Evolutionary conservation across 1,140 invertebrate species (phyloP).

Genomic region (Homalodisca vitripennis): DNA sequence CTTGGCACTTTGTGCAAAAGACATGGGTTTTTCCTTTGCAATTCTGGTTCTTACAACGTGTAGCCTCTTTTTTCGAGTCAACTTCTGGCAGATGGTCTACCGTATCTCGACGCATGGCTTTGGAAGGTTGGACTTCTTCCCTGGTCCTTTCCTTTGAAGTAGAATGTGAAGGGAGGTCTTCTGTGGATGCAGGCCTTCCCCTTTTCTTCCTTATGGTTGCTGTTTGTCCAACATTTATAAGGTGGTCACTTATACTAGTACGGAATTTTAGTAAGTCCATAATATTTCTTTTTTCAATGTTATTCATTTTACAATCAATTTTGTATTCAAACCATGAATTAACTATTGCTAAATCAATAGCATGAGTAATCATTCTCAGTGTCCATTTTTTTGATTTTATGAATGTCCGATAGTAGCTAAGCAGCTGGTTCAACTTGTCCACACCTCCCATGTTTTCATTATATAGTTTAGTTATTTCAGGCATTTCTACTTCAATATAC

Average conservation of each 20-base stretch:
- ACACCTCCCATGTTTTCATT: constrained; percentile 46
- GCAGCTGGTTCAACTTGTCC: constrained; percentile 42
- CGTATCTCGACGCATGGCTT: no score
- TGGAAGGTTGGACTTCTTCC: no score
- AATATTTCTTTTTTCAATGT: background rate
- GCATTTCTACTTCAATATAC: constrained; percentile 44
- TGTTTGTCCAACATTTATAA: constrained; percentile 1
- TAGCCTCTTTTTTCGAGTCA: no score
- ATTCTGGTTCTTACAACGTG: no score
- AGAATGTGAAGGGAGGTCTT: no score
- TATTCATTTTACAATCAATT: constrained; percentile 30
- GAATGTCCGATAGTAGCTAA: constrained; percentile 41
- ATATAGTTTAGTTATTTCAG: constrained; percentile 46
- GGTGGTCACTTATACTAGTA: background rate
- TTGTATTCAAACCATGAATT: constrained; percentile 44
- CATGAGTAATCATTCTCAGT: constrained; percentile 43
- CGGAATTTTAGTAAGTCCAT: constrained; percentile 19
- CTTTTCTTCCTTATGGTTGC: background rate
- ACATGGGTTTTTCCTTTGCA: no score
- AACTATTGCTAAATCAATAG: constrained; percentile 40
- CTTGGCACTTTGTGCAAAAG: no score
- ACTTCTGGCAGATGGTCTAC: no score
- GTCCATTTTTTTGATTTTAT: constrained; percentile 45
- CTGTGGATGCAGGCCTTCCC: constrained; percentile 4
- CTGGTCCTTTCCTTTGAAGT: no score